phyloP scores from a whole-genome alignment of 2,888 invertebrate genomes.

The Cyrtodaria siliqua region DNA sequence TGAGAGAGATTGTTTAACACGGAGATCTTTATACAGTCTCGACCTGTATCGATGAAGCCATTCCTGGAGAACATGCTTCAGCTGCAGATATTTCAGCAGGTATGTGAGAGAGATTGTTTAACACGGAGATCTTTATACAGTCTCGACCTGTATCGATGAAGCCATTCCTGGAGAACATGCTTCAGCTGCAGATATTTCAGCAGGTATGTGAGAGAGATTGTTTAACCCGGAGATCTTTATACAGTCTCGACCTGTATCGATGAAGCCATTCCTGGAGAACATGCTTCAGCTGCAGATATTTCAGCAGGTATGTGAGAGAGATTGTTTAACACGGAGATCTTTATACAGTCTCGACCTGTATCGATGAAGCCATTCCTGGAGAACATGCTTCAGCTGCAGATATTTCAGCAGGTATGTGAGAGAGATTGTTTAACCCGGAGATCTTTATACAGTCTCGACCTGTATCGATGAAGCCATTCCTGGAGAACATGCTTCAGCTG shows the following conservation, averaged over 20 bases:
- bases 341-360: slow-evolving; percentile 94
- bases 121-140: slow-evolving; percentile 94
- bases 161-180: slow-evolving; percentile 95
- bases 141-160: slow-evolving; percentile 94
- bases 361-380: slow-evolving; percentile 95
- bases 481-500: slow-evolving; percentile 95
- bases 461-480: slow-evolving; percentile 94
- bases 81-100: slow-evolving; percentile 97
- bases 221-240: slow-evolving; percentile 96
- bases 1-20: slow-evolving; percentile 90
- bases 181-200: slow-evolving; percentile 97
- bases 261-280: slow-evolving; percentile 95
- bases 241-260: slow-evolving; percentile 92
- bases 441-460: slow-evolving; percentile 95
- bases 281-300: slow-evolving; percentile 98
- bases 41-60: slow-evolving; percentile 94
- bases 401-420: slow-evolving; percentile 98
- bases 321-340: slow-evolving; percentile 94
- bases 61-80: slow-evolving; percentile 96
- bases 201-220: slow-evolving; percentile 89
- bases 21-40: slow-evolving; percentile 94
- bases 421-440: slow-evolving; percentile 94
- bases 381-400: slow-evolving; percentile 96
- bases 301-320: slow-evolving; percentile 90
- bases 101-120: slow-evolving; percentile 89